phyloP scores from a whole-genome alignment of 1,140 invertebrate species.

The Brachionus asplanchnoidis region DNA sequence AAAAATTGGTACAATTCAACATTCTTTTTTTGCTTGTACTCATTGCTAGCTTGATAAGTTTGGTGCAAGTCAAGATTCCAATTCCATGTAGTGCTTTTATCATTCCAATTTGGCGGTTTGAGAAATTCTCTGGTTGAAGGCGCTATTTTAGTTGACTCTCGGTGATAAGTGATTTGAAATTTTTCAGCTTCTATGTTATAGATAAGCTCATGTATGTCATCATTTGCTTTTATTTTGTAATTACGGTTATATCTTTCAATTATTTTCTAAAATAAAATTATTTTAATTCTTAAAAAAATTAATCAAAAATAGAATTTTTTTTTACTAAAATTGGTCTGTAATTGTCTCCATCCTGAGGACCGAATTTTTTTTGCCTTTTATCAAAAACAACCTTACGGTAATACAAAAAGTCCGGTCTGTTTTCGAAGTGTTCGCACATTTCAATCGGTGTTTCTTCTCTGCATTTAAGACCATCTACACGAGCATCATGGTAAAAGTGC shows the following conservation, averaged over 20 bases:
- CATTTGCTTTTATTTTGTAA: conserved; percentile 48
- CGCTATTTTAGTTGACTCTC: conserved; percentile 52
- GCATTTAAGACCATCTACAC: conserved; percentile 65
- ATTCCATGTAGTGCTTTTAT: conserved; percentile 51
- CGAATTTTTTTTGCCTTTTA: conserved; percentile 53
- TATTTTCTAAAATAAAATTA: conserved; percentile 51
- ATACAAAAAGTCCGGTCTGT: conserved; percentile 63
- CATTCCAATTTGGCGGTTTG: conserved; percentile 56
- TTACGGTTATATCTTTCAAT: conserved; percentile 53
- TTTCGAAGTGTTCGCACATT: conserved; percentile 65
- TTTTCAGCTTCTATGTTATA: conserved; percentile 54
- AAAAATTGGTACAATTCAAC: conserved; percentile 55
- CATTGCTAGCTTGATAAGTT: conserved; percentile 55
- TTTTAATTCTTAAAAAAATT: not conserved
- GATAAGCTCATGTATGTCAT: conserved; percentile 54
- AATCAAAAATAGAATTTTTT: not conserved
- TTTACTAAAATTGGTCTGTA: conserved; percentile 41
- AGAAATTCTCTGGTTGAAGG: conserved; percentile 54
- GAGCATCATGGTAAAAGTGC: conserved; percentile 66
- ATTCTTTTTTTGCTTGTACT: conserved; percentile 49
- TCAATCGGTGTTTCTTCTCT: conserved; percentile 62
- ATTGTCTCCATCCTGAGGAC: conserved; percentile 48
- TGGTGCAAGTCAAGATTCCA: conserved; percentile 53
- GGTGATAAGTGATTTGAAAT: conserved; percentile 55
- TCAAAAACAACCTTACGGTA: conserved; percentile 58